Base-by-base conservation (phyloP, 1,140 invertebrate species). In the Panulirus ornatus region DNA sequence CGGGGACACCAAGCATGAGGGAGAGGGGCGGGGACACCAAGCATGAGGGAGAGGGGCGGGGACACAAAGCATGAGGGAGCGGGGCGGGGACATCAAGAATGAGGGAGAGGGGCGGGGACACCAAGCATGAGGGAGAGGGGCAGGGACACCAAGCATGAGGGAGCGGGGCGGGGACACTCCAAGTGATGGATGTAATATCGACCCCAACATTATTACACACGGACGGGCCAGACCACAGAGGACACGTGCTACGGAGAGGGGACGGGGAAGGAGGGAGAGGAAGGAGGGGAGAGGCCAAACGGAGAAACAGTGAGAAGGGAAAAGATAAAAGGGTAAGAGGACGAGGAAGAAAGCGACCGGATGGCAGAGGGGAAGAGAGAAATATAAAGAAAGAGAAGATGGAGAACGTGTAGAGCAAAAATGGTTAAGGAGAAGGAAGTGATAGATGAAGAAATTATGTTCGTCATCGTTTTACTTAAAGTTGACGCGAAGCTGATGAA, bases 131-230 rank as follows among this genome's bases (percentile, higher is more conserved):
- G 54, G 54, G 54, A 19, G 51, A 19, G 51, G 2, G 16, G 19
- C 2, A 19, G 19, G 51, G 0, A 22, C 19, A 22, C 19, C 14
- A 22, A 58, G 54, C 16, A 14, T 3, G 11, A 58, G 54, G 19
- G 44, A 47, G 44, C 5, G 5, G 1, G 54, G 22, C 16, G 54
- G 54, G 54, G 19, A 3, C 22, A 58, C 54, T 58, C 14, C 54
- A 58, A 22, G 54, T 58, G 54, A 58, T 58, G 54, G 54, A 22
- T 58, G 54, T 58, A 58, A 58, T 58, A 58, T 58, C 54, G 54
- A 58, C 54, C 54, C 19, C 54, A 22, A 58, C 54, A 58, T 58
- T 58, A 58, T 58, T 58, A 58, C 54, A 58, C 54, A 14, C 16
- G 14, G 54, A 58, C 54, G 22, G 54, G 54, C 19, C 19, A 22